phyloP scores from a whole-genome alignment of 2,888 invertebrate genomes.

The Callyntrura guangdongensis region DNA sequence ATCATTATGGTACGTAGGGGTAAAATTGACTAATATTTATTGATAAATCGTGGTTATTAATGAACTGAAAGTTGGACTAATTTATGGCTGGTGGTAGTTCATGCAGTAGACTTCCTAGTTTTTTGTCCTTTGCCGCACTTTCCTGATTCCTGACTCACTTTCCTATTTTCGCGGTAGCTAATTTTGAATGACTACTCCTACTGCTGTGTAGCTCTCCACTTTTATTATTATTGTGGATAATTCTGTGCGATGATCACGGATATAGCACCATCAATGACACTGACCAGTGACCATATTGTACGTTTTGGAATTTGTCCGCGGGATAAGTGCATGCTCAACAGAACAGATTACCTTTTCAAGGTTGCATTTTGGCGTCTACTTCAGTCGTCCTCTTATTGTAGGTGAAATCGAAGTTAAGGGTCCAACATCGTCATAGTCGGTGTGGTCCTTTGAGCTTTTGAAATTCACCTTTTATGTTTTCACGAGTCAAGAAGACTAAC shows the following conservation, averaged over 20 bases:
- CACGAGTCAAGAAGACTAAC: not conserved
- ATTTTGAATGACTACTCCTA: constrained; percentile 26
- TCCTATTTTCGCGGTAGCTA: constrained; percentile 53
- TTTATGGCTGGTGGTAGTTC: constrained; percentile 6
- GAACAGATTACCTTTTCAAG: constrained; percentile 42
- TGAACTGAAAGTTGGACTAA: constrained; percentile 55
- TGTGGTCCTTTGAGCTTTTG: constrained; percentile 73
- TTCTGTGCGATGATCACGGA: not conserved
- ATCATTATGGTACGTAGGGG: constrained; percentile 20
- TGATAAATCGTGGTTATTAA: constrained; percentile 58
- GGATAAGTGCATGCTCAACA: not conserved
- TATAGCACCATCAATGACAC: constrained; percentile 20
- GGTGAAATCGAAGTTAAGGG: constrained; percentile 50
- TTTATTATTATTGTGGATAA: not conserved
- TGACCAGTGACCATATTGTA: not conserved
- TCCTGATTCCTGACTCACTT: not conserved
- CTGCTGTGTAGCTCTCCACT: not conserved
- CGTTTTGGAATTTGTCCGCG: constrained; percentile 13
- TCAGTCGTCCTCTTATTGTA: not conserved
- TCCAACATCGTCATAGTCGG: constrained; percentile 43
- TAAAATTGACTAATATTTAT: constrained; percentile 52
- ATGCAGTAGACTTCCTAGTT: constrained; percentile 10
- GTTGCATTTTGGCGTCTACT: constrained; percentile 66
- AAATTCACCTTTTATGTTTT: not conserved
- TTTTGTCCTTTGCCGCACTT: not conserved